Percentiles rank a stretch among this genome's conserved stretches.
Conservation (phyloP, 1,140 invertebrate species). For the Caligus rogercresseyi region DNA sequence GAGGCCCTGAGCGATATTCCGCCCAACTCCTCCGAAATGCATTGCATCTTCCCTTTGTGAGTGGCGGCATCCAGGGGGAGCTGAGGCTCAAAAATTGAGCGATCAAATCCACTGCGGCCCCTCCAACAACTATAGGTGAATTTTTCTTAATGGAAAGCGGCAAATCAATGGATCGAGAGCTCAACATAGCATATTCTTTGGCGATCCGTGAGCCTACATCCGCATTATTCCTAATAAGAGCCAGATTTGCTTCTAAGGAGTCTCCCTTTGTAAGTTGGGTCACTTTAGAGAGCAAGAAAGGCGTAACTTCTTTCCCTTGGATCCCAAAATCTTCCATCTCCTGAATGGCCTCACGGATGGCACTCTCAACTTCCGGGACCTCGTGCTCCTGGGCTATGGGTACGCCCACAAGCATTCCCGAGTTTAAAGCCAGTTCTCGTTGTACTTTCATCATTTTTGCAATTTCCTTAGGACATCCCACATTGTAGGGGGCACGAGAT, state of each 20-base stretch:
- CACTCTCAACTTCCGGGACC: conserved; percentile 44
- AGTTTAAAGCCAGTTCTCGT: conserved; percentile 41
- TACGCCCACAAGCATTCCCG: conserved; percentile 73
- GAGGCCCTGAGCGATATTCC: conserved; percentile 74
- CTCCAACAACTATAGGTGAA: conserved; percentile 60
- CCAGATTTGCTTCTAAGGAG: conserved; percentile 67
- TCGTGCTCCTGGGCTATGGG: conserved; percentile 55
- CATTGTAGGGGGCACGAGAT: conserved; percentile 46
- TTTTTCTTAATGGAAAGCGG: conserved; percentile 1
- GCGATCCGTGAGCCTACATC: conserved; percentile 63
- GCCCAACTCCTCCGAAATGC: conserved; percentile 62
- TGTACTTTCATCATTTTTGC: conserved; percentile 46
- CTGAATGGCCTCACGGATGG: conserved; percentile 51
- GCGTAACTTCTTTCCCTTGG: conserved; percentile 71
- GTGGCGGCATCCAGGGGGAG: conserved; percentile 53
- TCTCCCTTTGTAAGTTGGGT: conserved; percentile 53
- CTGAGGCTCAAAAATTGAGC: conserved; percentile 41
- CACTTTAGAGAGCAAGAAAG: conserved; percentile 62
- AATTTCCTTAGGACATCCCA: conserved; percentile 42
- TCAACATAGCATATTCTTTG: conserved; percentile 36
- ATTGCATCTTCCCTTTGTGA: conserved; percentile 43
- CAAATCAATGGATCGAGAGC: not conserved
- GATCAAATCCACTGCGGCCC: conserved; percentile 54
- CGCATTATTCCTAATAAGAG: conserved; percentile 81
- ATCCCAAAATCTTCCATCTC: conserved; percentile 44